phyloP scores from a whole-genome alignment of 2,113 vertebrate genomes.

The Toxotes chatareus region DNA sequence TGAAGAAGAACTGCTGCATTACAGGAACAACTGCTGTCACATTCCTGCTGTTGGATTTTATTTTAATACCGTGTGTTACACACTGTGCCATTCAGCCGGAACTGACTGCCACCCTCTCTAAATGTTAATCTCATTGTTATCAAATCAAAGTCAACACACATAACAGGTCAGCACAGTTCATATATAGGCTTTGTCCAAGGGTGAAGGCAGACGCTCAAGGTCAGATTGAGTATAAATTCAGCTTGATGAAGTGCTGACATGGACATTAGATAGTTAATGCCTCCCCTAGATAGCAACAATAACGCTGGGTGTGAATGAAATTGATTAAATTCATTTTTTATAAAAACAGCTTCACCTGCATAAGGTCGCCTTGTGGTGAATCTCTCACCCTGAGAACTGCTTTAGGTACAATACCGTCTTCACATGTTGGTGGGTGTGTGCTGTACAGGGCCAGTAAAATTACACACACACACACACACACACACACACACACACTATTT shows the following conservation, averaged over 20 bases:
- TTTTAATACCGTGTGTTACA: constrained; percentile 54
- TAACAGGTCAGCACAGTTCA: constrained; percentile 39
- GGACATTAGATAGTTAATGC: constrained; percentile 14
- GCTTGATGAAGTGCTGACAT: constrained; percentile 47
- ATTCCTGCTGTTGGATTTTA: constrained; percentile 42
- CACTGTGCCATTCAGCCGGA: constrained; percentile 35
- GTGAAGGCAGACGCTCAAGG: constrained; percentile 47
- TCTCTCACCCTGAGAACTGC: constrained; percentile 1
- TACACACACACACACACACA: background rate
- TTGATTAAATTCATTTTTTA: background rate
- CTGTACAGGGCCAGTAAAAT: background rate
- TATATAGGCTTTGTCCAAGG: constrained; percentile 29
- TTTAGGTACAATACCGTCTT: constrained; percentile 1
- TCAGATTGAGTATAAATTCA: constrained; percentile 17
- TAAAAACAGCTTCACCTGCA: background rate
- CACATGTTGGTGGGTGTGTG: constrained; percentile 9
- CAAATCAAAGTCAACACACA: constrained; percentile 64
- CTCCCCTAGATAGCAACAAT: background rate
- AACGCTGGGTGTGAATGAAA: constrained; percentile 12
- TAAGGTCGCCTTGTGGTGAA: background rate
- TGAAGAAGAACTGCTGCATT: constrained; percentile 27
- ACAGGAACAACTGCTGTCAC: constrained; percentile 52
- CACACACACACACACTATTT: background rate
- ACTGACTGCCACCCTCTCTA: constrained; percentile 66
- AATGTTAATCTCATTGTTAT: constrained; percentile 76